These are phyloP conservation scores for Gorsachius magnificus DNA, from an alignment of 2,797 vertebrate species.

Conservation along the genomic window DNA sequence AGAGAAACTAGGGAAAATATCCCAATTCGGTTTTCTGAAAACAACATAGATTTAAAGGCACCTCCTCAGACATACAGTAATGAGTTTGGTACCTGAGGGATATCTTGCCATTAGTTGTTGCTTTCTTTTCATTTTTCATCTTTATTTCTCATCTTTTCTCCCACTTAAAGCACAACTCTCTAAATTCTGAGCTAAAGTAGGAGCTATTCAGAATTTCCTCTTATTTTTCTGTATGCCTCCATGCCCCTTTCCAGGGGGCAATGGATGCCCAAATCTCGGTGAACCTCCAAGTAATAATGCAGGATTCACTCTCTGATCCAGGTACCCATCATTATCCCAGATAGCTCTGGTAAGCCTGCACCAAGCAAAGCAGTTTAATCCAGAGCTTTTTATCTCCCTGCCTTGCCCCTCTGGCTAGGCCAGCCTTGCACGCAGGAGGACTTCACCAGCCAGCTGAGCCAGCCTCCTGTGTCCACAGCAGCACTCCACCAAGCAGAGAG, in stretches of 20 bases:
- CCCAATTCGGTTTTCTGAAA: neutral
- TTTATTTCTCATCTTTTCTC: neutral
- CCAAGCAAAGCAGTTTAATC: neutral
- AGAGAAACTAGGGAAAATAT: neutral
- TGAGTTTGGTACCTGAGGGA: neutral
- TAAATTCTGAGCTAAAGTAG: neutral
- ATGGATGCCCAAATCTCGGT: neutral
- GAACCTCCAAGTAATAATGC: neutral
- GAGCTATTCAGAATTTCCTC: neutral
- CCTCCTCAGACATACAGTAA: neutral
- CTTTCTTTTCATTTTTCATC: neutral
- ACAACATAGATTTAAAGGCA: neutral
- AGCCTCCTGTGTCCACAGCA: neutral
- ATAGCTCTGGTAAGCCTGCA: neutral
- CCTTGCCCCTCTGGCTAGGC: neutral
- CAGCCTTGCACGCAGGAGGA: neutral
- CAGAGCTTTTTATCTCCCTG: neutral
- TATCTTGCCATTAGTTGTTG: neutral
- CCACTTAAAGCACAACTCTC: neutral
- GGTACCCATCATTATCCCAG: neutral
- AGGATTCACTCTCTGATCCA: neutral
- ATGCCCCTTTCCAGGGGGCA: neutral
- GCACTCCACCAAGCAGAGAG: neutral
- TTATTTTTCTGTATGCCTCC: neutral
- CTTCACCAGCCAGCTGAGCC: neutral